These are phyloP conservation scores for Limonius californicus DNA, from an alignment of 1,140 invertebrate species.

Conservation along the genomic window DNA sequence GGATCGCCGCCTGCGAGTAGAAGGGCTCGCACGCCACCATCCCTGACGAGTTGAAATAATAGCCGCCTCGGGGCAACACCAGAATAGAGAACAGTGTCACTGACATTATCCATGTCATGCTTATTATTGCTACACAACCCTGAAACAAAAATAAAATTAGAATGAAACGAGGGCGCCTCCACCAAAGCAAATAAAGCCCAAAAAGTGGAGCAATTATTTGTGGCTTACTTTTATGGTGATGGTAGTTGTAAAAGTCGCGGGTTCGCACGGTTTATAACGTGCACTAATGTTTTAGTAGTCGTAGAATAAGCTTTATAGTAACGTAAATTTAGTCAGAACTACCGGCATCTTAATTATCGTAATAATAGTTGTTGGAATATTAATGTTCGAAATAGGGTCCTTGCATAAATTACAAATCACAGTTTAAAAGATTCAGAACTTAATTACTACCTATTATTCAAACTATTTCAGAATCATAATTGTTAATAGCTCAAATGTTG, in stretches of 20 bases:
- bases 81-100: slow-evolving; percentile 74
- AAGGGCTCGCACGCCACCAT: slow-evolving; percentile 83
- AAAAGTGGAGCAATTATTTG: not conserved
- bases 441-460: too few species aligned
- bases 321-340: too few species aligned
- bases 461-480: too few species aligned
- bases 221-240: not conserved
- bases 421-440: too few species aligned
- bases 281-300: too few species aligned
- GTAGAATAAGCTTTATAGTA: too few species aligned
- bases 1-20: slow-evolving; percentile 67
- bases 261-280: too few species aligned
- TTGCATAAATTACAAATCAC: too few species aligned
- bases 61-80: slow-evolving; percentile 70
- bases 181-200: not conserved
- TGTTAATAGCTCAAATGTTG: too few species aligned
- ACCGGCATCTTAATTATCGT: too few species aligned
- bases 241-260: not conserved
- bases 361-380: too few species aligned
- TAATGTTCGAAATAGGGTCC: too few species aligned
- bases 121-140: slow-evolving; percentile 77
- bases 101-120: slow-evolving; percentile 76
- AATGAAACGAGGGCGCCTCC: not conserved
- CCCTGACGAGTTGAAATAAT: slow-evolving; percentile 81
- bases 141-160: slow-evolving; percentile 48